phyloP scores from a whole-genome alignment of 2,888 invertebrate genomes.

The Drosophila algonquin region DNA sequence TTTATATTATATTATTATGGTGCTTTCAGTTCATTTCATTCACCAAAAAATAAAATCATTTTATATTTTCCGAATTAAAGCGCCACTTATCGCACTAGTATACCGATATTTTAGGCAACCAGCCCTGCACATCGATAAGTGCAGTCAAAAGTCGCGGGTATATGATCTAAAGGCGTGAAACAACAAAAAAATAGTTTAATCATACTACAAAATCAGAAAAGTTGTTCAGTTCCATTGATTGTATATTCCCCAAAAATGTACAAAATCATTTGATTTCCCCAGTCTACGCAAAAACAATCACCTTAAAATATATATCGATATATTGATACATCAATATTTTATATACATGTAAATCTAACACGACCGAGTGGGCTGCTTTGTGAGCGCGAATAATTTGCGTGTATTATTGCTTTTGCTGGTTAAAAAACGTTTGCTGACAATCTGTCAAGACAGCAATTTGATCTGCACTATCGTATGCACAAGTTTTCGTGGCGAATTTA shows the following conservation, averaged over 20 bases:
- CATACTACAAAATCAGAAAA: neutral
- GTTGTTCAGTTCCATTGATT: neutral
- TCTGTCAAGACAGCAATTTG: conserved; percentile 1
- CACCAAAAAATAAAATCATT: too few relatives aligned
- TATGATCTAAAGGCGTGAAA: neutral
- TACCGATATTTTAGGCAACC: neutral
- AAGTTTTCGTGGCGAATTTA: neutral
- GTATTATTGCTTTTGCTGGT: conserved; percentile 31
- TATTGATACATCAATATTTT: neutral
- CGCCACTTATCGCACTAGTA: neutral
- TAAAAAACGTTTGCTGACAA: conserved; percentile 8
- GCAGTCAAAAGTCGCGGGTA: neutral
- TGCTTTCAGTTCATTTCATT: too few relatives aligned
- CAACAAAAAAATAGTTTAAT: neutral
- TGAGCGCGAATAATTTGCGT: conserved; percentile 40
- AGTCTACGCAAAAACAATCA: neutral
- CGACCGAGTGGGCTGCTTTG: conserved; percentile 6
- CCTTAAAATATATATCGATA: neutral
- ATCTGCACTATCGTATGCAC: neutral
- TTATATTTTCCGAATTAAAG: neutral
- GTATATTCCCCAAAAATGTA: neutral
- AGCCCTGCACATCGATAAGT: neutral
- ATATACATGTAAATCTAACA: conserved; percentile 1
- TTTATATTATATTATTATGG: neutral
- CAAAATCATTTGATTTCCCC: neutral